These are phyloP conservation scores for Theretra japonica DNA, from an alignment of 2,888 invertebrate species.

Conservation along the genomic window DNA sequence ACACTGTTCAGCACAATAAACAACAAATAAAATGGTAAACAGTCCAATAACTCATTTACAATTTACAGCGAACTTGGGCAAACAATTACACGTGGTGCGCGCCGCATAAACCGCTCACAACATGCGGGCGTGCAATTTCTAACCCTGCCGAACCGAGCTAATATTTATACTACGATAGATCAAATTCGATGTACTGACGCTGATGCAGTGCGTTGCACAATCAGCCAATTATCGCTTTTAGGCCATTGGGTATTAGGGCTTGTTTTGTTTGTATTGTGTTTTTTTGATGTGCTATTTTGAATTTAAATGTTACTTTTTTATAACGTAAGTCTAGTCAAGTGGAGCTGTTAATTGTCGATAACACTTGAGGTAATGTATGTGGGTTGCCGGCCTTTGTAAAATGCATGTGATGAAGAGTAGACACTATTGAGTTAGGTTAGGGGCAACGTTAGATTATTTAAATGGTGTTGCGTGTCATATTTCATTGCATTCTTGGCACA, in stretches of 20 bases:
- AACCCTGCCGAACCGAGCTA: constrained; percentile 43
- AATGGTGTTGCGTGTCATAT: no score
- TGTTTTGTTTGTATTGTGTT: background rate
- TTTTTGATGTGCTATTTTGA: no score
- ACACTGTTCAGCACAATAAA: background rate
- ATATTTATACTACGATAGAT: constrained; percentile 57
- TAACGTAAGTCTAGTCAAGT: no score
- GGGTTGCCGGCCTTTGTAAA: no score
- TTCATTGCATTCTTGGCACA: no score
- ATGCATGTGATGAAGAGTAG: no score
- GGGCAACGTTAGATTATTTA: no score
- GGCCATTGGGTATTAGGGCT: no score
- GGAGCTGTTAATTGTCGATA: no score
- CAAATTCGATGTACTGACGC: constrained; percentile 47
- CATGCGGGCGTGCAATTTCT: constrained; percentile 48
- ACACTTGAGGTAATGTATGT: no score
- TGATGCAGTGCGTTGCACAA: background rate
- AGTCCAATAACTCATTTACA: background rate
- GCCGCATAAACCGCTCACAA: constrained; percentile 37
- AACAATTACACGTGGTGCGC: constrained; percentile 40
- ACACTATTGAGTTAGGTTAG: no score
- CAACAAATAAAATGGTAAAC: background rate
- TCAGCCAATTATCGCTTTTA: background rate
- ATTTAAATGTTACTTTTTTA: no score
- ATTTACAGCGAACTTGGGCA: constrained; percentile 33